A percentile compares a stretch with the other conserved stretches of the same genome.
Evolutionary conservation across 2,797 vertebrate genomes (phyloP).

Genomic region (Lacerta viridis): DNA sequence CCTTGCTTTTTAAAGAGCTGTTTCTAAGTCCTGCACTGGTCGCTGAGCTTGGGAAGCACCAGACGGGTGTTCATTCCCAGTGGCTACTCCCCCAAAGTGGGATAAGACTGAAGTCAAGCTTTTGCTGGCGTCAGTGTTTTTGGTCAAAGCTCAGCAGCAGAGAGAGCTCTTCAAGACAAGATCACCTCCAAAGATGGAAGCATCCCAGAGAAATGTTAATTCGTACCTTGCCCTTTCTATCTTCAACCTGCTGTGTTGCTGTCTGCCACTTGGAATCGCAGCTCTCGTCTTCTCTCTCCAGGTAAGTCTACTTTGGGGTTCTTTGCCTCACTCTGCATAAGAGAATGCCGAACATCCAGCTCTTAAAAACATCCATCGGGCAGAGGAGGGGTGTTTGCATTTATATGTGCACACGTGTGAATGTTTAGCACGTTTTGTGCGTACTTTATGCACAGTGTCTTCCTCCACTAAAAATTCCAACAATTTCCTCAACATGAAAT

Average conservation of each 20-base stretch:
- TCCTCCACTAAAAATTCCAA: too few species aligned
- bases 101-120: background rate
- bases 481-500: too few species aligned
- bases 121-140: background rate
- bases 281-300: conserved; percentile 59
- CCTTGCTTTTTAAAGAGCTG: background rate
- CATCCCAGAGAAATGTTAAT: background rate
- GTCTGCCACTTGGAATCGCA: conserved; percentile 58
- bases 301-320: conserved; percentile 42
- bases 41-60: background rate
- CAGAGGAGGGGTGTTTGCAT: background rate
- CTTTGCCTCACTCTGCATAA: background rate
- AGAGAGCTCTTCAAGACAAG: background rate
- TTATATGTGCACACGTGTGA: background rate
- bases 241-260: conserved; percentile 63
- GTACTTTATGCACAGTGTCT: too few species aligned
- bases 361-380: background rate
- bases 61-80: background rate
- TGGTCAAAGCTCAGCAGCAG: background rate
- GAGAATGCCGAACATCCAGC: background rate
- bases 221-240: conserved; percentile 62
- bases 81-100: background rate
- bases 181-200: conserved; percentile 1
- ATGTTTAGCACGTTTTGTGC: too few species aligned
- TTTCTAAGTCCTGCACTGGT: background rate